Evolutionary conservation across 1,140 invertebrate genomes (phyloP).

Genomic region (Drosophila sproati): DNA sequence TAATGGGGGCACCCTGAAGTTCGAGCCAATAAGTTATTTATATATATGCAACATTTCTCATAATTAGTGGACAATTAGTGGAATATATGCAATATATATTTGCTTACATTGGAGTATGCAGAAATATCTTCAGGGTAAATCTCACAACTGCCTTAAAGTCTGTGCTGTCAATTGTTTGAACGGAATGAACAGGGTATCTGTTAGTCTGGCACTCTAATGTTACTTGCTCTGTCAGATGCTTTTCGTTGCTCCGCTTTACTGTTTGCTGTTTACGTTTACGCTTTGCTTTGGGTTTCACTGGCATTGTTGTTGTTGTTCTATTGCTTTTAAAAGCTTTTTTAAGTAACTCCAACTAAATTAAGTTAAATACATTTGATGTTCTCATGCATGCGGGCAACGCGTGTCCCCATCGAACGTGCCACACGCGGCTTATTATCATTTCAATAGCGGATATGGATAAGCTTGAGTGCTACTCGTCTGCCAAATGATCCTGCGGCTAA

Average conservation of each 20-base stretch:
- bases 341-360: constrained; percentile 81
- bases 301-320: constrained; percentile 31
- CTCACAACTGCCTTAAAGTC: too few species aligned
- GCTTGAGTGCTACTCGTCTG: neutral
- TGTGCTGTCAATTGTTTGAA: too few species aligned
- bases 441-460: neutral
- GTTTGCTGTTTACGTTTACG: constrained; percentile 33
- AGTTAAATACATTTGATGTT: constrained; percentile 70
- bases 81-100: too few species aligned
- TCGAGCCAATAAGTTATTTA: too few species aligned
- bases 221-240: neutral
- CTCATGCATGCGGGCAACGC: constrained; percentile 3
- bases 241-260: constrained; percentile 1
- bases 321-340: constrained; percentile 82
- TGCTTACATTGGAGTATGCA: too few species aligned
- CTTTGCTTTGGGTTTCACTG: constrained; percentile 45
- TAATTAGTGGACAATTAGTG: too few species aligned
- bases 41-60: too few species aligned
- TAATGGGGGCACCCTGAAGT: neutral
- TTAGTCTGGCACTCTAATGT: neutral
- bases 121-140: too few species aligned
- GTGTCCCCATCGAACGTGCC: constrained; percentile 5
- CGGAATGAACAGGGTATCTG: neutral
- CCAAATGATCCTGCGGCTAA: neutral
- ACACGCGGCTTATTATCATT: constrained; percentile 51